Conservation (phyloP, 1,140 invertebrate genomes). For the Arion vulgaris region DNA sequence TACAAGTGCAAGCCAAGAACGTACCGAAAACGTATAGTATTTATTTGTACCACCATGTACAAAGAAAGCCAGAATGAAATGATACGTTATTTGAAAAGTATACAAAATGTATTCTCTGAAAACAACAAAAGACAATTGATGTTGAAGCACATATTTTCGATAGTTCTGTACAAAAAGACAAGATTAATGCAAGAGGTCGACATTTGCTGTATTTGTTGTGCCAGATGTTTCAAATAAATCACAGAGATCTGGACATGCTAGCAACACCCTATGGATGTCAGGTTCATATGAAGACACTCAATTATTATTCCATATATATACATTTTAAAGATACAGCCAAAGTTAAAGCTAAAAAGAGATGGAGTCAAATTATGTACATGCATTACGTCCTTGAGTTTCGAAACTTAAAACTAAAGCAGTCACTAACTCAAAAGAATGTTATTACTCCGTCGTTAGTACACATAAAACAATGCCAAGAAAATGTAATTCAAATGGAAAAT, state of each 20-base stretch:
- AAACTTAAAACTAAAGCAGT: neutral
- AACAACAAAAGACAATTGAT: constrained; percentile 38
- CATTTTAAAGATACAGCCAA: constrained; percentile 48
- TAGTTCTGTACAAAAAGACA: constrained; percentile 47
- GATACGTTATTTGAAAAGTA: constrained; percentile 52
- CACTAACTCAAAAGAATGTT: neutral
- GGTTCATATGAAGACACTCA: constrained; percentile 25
- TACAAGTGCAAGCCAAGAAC: neutral
- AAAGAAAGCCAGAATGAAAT: constrained; percentile 57
- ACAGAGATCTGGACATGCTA: constrained; percentile 38
- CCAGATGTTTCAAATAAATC: constrained; percentile 42
- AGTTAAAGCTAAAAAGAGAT: constrained; percentile 53
- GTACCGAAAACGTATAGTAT: constrained; percentile 38
- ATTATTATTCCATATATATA: constrained; percentile 34
- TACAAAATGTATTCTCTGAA: constrained; percentile 47
- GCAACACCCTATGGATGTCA: constrained; percentile 60
- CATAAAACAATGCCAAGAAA: neutral
- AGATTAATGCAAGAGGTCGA: constrained; percentile 55
- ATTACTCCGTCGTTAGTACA: neutral
- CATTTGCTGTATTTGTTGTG: constrained; percentile 54
- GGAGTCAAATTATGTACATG: constrained; percentile 58
- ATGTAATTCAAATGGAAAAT: neutral
- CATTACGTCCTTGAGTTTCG: constrained; percentile 49
- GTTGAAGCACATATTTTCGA: constrained; percentile 65
- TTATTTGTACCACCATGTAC: constrained; percentile 64